Evolutionary conservation across 2,797 vertebrate species (phyloP).

Genomic region (Muscicapa comitata): DNA sequence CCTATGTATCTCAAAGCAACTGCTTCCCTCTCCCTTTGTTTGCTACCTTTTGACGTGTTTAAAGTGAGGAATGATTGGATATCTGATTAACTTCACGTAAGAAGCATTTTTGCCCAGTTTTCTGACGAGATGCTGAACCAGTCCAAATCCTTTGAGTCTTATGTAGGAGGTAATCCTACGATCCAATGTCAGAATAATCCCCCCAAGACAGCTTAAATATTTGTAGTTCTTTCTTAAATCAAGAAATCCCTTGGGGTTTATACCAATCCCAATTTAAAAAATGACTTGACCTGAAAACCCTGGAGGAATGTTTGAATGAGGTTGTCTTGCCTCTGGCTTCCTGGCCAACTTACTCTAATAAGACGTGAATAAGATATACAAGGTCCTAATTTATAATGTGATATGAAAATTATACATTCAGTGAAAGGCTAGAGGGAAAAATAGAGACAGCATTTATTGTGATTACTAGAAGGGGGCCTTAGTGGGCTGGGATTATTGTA

Average conservation of each 20-base stretch:
- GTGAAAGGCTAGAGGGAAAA: conserved; percentile 46
- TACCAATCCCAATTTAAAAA: conserved; percentile 71
- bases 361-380: conserved; percentile 60
- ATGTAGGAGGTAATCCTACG: conserved; percentile 70
- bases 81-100: conserved; percentile 68
- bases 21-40: conserved; percentile 6
- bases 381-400: conserved; percentile 64
- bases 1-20: neutral
- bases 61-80: conserved; percentile 44
- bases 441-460: conserved; percentile 69
- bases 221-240: conserved; percentile 73
- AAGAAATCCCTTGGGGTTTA: conserved; percentile 71
- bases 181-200: conserved; percentile 75
- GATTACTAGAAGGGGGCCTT: conserved; percentile 73
- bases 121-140: conserved; percentile 61
- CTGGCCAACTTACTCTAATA: conserved; percentile 43
- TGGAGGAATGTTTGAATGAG: conserved; percentile 56
- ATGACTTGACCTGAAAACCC: conserved; percentile 55
- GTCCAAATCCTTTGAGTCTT: conserved; percentile 71
- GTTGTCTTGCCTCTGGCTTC: conserved; percentile 51
- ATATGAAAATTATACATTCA: conserved; percentile 62
- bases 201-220: conserved; percentile 74
- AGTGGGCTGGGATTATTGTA: conserved; percentile 78
- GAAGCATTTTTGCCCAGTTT: conserved; percentile 59
- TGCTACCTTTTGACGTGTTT: conserved; percentile 43